These are phyloP conservation scores for Hemicordylus capensis DNA, from an alignment of 2,113 vertebrate genomes.

Conservation along the genomic window DNA sequence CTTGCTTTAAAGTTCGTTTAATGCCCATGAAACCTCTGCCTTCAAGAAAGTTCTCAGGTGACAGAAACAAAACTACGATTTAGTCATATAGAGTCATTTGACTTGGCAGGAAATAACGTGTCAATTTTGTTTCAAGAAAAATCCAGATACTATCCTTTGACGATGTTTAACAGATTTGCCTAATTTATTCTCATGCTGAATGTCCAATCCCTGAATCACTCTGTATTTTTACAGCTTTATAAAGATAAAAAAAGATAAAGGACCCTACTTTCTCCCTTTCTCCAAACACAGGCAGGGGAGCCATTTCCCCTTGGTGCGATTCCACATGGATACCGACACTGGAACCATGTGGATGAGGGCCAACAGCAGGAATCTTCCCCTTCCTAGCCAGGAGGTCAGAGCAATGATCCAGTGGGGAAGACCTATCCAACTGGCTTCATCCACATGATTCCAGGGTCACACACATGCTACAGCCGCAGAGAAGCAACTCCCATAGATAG, in stretches of 20 bases:
- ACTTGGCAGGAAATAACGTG: background rate
- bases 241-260: too few species aligned
- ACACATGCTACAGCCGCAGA: background rate
- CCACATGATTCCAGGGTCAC: background rate
- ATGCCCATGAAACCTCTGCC: background rate
- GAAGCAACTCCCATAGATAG: background rate
- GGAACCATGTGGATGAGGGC: too few species aligned
- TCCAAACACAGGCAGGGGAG: too few species aligned
- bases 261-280: too few species aligned
- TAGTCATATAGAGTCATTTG: too few species aligned
- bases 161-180: too few species aligned
- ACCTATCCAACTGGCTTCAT: too few species aligned
- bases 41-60: background rate
- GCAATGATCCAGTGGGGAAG: too few species aligned
- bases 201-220: background rate
- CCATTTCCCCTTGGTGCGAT: too few species aligned
- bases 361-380: too few species aligned
- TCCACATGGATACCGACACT: too few species aligned
- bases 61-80: background rate
- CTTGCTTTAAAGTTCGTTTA: background rate
- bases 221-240: background rate
- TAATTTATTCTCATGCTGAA: background rate
- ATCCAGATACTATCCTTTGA: background rate
- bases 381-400: too few species aligned
- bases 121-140: background rate